These are phyloP conservation scores for Madoqua kirkii DNA, from an alignment of 2,113 vertebrate species.

Conservation along the genomic window DNA sequence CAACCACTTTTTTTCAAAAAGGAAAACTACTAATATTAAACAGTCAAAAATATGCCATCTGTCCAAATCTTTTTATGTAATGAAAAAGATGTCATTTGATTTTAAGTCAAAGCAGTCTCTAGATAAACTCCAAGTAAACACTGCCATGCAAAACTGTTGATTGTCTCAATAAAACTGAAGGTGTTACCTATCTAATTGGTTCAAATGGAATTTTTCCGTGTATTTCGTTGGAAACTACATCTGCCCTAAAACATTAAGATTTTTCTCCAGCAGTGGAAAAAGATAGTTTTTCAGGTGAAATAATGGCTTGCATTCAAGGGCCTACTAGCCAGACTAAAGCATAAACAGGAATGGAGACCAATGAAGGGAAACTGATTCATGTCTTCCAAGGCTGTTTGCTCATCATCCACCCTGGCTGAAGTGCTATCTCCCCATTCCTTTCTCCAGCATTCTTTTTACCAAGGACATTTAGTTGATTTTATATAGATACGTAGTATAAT, in stretches of 20 bases:
- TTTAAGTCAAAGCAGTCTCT: background rate
- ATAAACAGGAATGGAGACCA: background rate
- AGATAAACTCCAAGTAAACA: conserved; percentile 24
- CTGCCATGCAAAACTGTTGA: background rate
- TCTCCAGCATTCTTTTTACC: background rate
- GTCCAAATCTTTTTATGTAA: background rate
- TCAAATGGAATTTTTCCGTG: background rate
- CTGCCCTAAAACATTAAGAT: background rate
- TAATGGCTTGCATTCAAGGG: background rate
- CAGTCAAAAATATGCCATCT: background rate
- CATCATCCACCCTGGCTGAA: background rate
- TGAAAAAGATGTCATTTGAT: background rate
- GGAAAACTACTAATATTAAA: background rate
- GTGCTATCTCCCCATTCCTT: background rate
- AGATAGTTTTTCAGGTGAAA: background rate
- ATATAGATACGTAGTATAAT: background rate
- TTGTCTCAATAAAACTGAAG: background rate
- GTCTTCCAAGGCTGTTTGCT: background rate
- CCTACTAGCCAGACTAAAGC: background rate
- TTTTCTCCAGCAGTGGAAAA: background rate
- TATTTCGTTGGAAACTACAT: background rate
- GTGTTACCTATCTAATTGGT: background rate
- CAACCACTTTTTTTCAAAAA: background rate
- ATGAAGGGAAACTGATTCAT: background rate
- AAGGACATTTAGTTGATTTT: background rate